Evolutionary conservation across 1,140 invertebrate genomes (phyloP).

Genomic region (Drosophila kohkoa): DNA sequence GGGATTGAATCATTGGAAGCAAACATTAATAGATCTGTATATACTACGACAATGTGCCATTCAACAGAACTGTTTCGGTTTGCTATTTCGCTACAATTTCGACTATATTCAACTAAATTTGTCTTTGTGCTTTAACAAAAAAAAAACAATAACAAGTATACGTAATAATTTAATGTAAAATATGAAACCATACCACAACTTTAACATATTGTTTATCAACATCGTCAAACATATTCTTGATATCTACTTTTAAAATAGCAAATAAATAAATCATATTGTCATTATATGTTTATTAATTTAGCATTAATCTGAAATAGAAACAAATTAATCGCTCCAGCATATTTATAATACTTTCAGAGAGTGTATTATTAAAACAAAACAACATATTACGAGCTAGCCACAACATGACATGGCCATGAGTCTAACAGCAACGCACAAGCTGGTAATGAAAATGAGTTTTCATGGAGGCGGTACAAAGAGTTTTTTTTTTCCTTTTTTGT

Average conservation of each 20-base stretch:
- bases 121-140: no score
- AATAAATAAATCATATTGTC: no score
- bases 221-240: no score
- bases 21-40: slow-evolving; percentile 4
- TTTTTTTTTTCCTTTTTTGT: slow-evolving; percentile 13
- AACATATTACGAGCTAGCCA: slow-evolving; percentile 43
- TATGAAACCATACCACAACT: no score
- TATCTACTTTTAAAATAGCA: no score
- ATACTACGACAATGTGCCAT: neutral
- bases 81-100: neutral
- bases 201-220: no score
- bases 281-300: no score
- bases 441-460: slow-evolving; percentile 72
- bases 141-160: no score
- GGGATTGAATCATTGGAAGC: slow-evolving; percentile 25
- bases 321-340: neutral
- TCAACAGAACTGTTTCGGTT: neutral
- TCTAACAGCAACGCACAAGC: slow-evolving; percentile 20
- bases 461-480: slow-evolving; percentile 33
- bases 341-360: slow-evolving; percentile 4
- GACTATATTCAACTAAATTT: no score
- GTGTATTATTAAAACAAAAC: slow-evolving; percentile 34
- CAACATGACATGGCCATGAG: slow-evolving; percentile 21
- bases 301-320: neutral
- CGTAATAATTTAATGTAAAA: no score